These are phyloP conservation scores for Neolamprologus sp. DNA, from an alignment of 2,113 vertebrate species.

Conservation along the genomic window DNA sequence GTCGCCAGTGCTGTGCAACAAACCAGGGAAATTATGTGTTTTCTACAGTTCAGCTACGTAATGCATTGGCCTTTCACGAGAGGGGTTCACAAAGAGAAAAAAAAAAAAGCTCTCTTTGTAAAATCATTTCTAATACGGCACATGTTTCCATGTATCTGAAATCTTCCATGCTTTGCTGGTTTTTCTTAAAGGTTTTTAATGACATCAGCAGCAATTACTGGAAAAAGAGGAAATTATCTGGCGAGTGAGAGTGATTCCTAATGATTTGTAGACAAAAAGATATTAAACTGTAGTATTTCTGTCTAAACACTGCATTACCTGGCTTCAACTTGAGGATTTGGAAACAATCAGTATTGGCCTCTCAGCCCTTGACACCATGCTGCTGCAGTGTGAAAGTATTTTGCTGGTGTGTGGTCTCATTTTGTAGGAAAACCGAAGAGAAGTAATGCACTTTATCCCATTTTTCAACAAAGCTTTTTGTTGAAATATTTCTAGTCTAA, in stretches of 20 bases:
- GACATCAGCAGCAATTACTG: background rate
- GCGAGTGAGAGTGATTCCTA: background rate
- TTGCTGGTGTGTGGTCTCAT: background rate
- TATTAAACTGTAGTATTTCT: background rate
- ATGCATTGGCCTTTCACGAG: background rate
- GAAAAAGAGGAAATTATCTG: background rate
- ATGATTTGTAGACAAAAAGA: background rate
- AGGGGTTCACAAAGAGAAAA: background rate
- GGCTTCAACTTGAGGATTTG: background rate
- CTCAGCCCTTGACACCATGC: conserved; percentile 48
- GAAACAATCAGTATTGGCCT: background rate
- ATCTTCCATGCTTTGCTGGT: background rate
- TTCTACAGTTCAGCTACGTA: background rate
- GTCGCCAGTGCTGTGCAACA: background rate
- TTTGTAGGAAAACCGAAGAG: background rate
- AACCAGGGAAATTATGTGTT: background rate
- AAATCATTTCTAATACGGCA: background rate
- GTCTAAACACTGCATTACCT: background rate
- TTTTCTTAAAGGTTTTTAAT: background rate
- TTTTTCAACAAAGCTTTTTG: background rate
- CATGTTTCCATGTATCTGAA: background rate
- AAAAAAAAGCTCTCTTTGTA: background rate
- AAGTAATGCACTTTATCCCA: background rate
- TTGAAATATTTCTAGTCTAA: background rate
- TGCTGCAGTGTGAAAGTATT: conserved; percentile 18